Base-by-base conservation (phyloP, 2,797 vertebrate genomes). In the Orientallactaga sibirica region DNA sequence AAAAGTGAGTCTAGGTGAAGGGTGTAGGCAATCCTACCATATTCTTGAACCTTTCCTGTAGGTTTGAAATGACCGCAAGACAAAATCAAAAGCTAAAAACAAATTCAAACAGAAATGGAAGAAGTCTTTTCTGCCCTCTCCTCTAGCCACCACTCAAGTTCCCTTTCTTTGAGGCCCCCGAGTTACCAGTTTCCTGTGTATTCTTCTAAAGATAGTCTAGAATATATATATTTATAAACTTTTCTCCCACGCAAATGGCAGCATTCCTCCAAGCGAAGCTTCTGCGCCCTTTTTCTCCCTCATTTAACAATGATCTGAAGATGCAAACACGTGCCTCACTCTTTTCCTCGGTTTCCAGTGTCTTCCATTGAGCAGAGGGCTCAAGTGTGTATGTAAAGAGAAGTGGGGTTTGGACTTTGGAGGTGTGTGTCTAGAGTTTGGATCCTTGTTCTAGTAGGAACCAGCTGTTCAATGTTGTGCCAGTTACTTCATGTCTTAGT, bases 131-230 rank as follows among this genome's bases (percentile, higher is more conserved):
- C 33, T 71, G 33, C 62, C 20, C 73, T 81, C 58, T 48, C 22
- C 12, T 70, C 68, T 11, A 78, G 71, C 62, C 7, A n/a, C 22
- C 66, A 22, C 58, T 68, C 29, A 55, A 61, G 20, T 37, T 90
- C 48, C 77, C 64, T 84, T 87, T 87, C 52, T 91, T 27, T 16
- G 89, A 75, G 77, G 64, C 64, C 41, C n/a, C 33, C 4, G 7
- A 29, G 41, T 80, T 87, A 68, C 74, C 16, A 8, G 78, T n/a
- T 96, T 94, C 89, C 91, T 81, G 84, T 87, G 41, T 33, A 41
- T 83, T 41, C 84, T 90, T 93, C 79, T 83, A 67, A 95, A 95
- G 82, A 88, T 62, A 79, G 81, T 84, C 77, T 14, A 19, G 76
- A 16, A 77, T 25, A 66, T 6, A 74, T 43, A 73, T 37, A 83